Percentiles rank a stretch among this genome's conserved stretches.
Conservation (phyloP, 1,140 invertebrate species). For the Aphidius ervi region DNA sequence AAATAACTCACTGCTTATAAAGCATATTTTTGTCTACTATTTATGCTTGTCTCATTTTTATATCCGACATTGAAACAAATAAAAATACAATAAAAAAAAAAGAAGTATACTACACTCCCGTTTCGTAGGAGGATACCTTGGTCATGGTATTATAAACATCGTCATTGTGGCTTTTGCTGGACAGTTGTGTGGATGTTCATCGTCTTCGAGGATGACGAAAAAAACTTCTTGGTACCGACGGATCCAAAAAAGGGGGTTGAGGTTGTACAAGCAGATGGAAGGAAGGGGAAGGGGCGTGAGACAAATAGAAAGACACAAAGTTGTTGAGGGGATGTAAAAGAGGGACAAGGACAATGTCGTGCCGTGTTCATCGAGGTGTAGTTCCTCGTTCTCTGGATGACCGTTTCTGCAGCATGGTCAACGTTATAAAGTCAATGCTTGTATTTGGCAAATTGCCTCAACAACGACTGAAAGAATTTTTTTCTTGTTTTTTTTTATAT, state of each 20-base stretch:
- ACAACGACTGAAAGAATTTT: too few relatives aligned
- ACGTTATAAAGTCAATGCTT: slow-evolving; percentile 47
- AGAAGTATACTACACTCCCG: slow-evolving; percentile 25
- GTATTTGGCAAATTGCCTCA: slow-evolving; percentile 29
- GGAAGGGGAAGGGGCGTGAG: slow-evolving; percentile 3
- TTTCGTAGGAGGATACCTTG: slow-evolving; percentile 44
- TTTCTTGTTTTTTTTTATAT: too few relatives aligned
- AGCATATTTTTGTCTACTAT: too few relatives aligned
- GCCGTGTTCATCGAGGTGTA: slow-evolving; percentile 53
- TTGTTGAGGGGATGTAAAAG: slow-evolving; percentile 36
- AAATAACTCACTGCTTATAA: too few relatives aligned
- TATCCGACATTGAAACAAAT: not conserved
- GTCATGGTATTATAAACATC: slow-evolving; percentile 41
- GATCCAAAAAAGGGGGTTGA: slow-evolving; percentile 12
- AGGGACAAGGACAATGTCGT: slow-evolving; percentile 45
- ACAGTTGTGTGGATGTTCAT: slow-evolving; percentile 33
- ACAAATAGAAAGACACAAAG: slow-evolving; percentile 25
- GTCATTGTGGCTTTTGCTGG: slow-evolving; percentile 37
- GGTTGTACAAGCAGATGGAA: slow-evolving; percentile 31
- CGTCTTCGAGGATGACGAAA: slow-evolving; percentile 13
- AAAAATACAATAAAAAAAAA: not conserved
- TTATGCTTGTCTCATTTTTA: too few relatives aligned
- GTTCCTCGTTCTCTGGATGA: slow-evolving; percentile 49
- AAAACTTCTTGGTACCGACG: slow-evolving; percentile 3
- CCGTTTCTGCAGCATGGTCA: slow-evolving; percentile 45